Conservation (phyloP, 2,888 invertebrate species). For the Heliconius cydno region DNA sequence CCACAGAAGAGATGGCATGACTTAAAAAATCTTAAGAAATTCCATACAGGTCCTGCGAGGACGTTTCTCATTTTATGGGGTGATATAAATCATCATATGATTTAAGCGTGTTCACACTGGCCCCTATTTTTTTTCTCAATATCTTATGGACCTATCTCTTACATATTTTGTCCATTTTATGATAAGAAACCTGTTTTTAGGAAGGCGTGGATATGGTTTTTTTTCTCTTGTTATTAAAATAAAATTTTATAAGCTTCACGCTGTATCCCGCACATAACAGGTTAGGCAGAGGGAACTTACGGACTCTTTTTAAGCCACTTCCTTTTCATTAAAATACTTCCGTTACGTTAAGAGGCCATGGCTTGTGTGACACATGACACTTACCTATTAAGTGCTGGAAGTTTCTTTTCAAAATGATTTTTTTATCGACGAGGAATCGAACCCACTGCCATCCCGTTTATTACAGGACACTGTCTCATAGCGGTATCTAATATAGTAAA, state of each 20-base stretch:
- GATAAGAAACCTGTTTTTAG: slow-evolving; percentile 31
- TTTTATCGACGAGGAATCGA: too few relatives aligned
- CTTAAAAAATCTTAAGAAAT: slow-evolving; percentile 1
- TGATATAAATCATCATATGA: slow-evolving; percentile 65
- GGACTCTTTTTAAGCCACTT: background rate
- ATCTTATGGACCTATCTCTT: slow-evolving; percentile 56
- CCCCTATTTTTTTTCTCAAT: slow-evolving; percentile 68
- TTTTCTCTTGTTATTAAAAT: background rate
- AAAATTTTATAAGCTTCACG: background rate
- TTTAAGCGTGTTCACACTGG: slow-evolving; percentile 71
- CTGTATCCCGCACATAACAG: background rate
- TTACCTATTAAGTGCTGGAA: too few relatives aligned
- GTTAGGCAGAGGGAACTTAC: background rate
- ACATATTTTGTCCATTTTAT: slow-evolving; percentile 63
- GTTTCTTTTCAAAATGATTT: too few relatives aligned
- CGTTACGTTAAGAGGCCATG: background rate
- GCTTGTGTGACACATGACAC: too few relatives aligned
- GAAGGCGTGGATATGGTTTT: slow-evolving; percentile 33
- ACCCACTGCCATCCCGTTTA: too few relatives aligned
- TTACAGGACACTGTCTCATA: background rate
- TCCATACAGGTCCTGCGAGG: slow-evolving; percentile 1
- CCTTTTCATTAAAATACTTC: background rate
- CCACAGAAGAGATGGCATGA: background rate
- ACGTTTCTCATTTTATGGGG: slow-evolving; percentile 22
- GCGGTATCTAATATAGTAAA: background rate